These are phyloP conservation scores for Malthinus flaveolus DNA, from an alignment of 2,888 invertebrate genomes.

Conservation along the genomic window DNA sequence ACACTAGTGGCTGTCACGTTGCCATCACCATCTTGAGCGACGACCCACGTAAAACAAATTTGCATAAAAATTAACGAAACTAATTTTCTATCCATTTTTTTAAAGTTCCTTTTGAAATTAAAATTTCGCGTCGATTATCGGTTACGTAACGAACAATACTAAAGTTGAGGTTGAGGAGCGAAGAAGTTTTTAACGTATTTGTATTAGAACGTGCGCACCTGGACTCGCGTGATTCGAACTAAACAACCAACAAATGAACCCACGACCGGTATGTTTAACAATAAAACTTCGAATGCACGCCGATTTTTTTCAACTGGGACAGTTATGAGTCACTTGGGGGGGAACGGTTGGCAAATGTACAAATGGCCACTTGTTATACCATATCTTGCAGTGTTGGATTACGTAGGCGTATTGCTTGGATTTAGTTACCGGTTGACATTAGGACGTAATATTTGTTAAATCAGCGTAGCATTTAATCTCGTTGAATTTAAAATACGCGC, in stretches of 20 bases:
- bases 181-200: constrained; percentile 3
- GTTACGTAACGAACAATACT: background rate
- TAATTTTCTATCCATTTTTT: no score
- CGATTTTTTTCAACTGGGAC: constrained; percentile 11
- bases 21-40: background rate
- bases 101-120: background rate
- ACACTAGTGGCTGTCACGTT: background rate
- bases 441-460: no score
- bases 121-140: background rate
- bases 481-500: no score
- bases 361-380: constrained; percentile 2
- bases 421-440: background rate
- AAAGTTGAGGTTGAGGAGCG: background rate
- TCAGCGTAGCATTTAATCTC: no score
- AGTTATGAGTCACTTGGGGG: constrained; percentile 17
- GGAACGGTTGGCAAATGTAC: background rate
- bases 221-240: constrained; percentile 13
- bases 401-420: constrained; percentile 2
- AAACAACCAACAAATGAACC: constrained; percentile 1
- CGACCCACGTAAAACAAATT: background rate
- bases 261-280: constrained; percentile 17
- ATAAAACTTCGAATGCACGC: constrained; percentile 13
- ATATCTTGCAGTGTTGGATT: constrained; percentile 1
- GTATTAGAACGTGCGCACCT: constrained; percentile 5
- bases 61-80: background rate